Conservation (phyloP, 2,888 invertebrate genomes). For the Resseliella maxima region DNA sequence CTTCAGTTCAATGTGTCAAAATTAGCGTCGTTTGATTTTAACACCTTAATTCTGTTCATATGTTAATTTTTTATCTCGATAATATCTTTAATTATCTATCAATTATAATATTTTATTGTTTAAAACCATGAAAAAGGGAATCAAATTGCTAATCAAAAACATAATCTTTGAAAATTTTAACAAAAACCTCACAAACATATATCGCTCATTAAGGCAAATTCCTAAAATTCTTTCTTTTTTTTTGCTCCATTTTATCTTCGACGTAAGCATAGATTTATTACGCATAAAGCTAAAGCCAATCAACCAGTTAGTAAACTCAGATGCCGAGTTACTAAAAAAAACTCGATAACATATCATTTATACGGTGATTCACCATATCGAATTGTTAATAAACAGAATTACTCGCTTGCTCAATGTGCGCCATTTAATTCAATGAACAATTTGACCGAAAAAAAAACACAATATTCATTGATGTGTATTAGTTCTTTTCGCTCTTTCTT, state of each 20-base stretch:
- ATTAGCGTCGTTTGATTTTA: background rate
- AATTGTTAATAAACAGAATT: background rate
- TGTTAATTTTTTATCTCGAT: background rate
- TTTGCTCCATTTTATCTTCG: no score
- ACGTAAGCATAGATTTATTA: no score
- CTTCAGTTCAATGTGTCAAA: background rate
- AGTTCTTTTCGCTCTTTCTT: background rate
- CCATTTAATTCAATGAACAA: constrained; percentile 37
- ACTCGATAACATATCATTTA: constrained; percentile 42
- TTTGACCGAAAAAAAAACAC: background rate
- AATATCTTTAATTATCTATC: background rate
- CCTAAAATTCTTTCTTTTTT: no score
- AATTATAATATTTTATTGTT: background rate
- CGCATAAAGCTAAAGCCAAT: background rate
- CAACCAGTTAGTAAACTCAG: background rate
- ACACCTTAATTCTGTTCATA: background rate
- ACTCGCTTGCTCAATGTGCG: background rate
- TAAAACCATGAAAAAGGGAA: background rate
- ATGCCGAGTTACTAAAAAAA: background rate
- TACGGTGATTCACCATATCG: background rate
- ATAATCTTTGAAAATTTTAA: no score
- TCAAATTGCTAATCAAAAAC: no score
- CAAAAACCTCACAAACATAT: no score
- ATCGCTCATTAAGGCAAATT: no score
- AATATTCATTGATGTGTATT: background rate